Conservation (phyloP, 2,113 vertebrate genomes). For the Charadrius vociferus region DNA sequence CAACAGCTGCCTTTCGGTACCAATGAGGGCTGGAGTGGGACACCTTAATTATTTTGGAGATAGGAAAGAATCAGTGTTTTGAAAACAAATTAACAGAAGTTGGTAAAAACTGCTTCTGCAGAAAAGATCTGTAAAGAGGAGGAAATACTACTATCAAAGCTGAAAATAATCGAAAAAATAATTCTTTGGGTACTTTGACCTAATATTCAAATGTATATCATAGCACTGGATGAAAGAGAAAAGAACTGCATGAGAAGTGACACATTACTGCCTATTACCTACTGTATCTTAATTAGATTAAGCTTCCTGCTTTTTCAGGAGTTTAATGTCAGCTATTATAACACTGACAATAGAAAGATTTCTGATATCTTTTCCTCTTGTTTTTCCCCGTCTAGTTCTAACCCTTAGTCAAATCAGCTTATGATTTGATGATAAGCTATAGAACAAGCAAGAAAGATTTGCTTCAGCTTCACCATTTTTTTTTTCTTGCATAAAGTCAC, state of each 20-base stretch:
- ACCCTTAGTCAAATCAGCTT: not conserved
- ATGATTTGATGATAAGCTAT: not conserved
- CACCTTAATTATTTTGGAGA: not conserved
- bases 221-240: not conserved
- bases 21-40: not conserved
- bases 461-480: fast-evolving
- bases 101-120: not conserved
- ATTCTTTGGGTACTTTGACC: not conserved
- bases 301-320: not conserved
- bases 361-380: not conserved
- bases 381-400: not conserved
- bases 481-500: not conserved
- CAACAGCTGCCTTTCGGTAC: not conserved
- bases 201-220: not conserved
- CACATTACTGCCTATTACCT: not conserved
- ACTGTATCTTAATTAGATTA: not conserved
- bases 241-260: not conserved
- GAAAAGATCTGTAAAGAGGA: not conserved
- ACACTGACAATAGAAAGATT: not conserved
- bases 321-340: not conserved
- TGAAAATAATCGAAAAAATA: not conserved
- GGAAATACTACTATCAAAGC: not conserved
- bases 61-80: not conserved
- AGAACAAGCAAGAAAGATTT: not conserved
- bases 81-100: not conserved